Conservation (phyloP, 1,140 invertebrate genomes). For the Ephestia elutella region DNA sequence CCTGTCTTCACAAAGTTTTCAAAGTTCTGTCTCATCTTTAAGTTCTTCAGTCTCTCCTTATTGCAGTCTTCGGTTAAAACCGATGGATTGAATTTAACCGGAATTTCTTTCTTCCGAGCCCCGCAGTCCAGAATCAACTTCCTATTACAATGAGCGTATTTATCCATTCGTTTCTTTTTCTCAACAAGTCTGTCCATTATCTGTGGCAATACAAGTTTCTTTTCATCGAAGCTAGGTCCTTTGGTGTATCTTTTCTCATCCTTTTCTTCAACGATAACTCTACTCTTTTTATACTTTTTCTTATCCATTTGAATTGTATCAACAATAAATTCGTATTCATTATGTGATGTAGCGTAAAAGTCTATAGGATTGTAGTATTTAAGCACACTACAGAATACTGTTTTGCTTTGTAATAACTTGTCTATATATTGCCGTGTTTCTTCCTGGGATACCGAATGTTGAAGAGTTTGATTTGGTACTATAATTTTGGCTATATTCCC, state of each 20-base stretch:
- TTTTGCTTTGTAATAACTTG: no score
- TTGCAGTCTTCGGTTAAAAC: slow-evolving; percentile 29
- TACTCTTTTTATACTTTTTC: no score
- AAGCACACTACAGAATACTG: no score
- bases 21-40: slow-evolving; percentile 14
- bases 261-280: slow-evolving; percentile 12
- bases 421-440: slow-evolving; percentile 7
- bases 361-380: no score
- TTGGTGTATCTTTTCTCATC: slow-evolving; percentile 17
- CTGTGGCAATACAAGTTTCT: slow-evolving; percentile 30
- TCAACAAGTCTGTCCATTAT: slow-evolving; percentile 25
- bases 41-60: slow-evolving; percentile 22
- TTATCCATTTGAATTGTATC: no score
- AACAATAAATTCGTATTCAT: slow-evolving; percentile 9
- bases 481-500: no score
- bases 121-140: slow-evolving; percentile 21
- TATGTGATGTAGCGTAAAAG: not conserved
- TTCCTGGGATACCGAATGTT: slow-evolving; percentile 13
- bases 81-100: slow-evolving; percentile 9
- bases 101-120: not conserved
- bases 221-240: slow-evolving; percentile 35
- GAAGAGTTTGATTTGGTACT: no score
- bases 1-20: slow-evolving; percentile 17
- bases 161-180: slow-evolving; percentile 15
- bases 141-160: slow-evolving; percentile 16